These are phyloP conservation scores for Cataglyphis rosenhaueri DNA, from an alignment of 2,888 invertebrate species.

Conservation along the genomic window DNA sequence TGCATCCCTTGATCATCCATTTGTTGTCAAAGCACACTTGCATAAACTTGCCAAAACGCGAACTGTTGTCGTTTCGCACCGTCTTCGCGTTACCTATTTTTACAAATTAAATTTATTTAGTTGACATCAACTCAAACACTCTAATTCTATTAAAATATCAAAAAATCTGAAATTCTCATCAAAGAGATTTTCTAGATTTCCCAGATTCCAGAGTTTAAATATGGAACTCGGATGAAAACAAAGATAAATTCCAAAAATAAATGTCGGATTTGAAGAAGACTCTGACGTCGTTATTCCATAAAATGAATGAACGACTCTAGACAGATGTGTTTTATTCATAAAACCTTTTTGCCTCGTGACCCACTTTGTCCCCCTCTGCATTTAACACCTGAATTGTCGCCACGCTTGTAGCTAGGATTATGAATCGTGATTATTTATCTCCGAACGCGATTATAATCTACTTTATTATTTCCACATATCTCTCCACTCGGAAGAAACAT, in stretches of 20 bases:
- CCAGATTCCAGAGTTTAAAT: neutral
- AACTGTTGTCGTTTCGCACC: conserved; percentile 96
- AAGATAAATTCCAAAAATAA: conserved; percentile 19
- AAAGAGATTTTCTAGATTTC: neutral
- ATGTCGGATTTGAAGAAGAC: neutral
- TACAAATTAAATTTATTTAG: neutral
- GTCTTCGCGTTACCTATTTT: conserved; percentile 95
- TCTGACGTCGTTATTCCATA: conserved; percentile 16
- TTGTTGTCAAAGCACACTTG: conserved; percentile 96
- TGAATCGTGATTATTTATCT: conserved; percentile 50
- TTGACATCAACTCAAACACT: neutral
- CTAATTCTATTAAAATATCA: neutral
- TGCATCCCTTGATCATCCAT: conserved; percentile 96
- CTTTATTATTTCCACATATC: conserved; percentile 1
- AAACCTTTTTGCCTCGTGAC: conserved; percentile 64
- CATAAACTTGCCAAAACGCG: conserved; percentile 98
- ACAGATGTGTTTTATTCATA: conserved; percentile 53
- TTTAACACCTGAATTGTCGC: conserved; percentile 69
- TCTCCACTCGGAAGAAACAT: neutral
- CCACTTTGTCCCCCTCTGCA: conserved; percentile 63
- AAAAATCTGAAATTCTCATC: neutral
- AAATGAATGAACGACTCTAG: conserved; percentile 26
- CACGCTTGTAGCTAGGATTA: conserved; percentile 52
- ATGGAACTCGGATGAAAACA: neutral
- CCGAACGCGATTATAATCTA: conserved; percentile 2